Evolutionary conservation across 2,113 vertebrate species (phyloP).

Genomic region (Oceanodroma tethys): DNA sequence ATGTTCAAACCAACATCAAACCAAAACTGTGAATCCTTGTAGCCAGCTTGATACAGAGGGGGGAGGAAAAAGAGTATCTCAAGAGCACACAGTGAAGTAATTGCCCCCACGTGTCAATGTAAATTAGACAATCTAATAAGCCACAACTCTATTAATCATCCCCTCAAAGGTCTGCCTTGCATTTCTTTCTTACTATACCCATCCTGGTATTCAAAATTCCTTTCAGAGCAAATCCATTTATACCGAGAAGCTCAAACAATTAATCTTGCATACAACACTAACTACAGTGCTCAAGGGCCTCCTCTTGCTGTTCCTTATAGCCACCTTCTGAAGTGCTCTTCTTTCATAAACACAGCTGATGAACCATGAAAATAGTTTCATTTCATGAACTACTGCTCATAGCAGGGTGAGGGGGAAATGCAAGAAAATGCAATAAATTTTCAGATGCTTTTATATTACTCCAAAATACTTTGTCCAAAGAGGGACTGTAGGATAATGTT

Average conservation of each 20-base stretch:
- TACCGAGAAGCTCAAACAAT: background rate
- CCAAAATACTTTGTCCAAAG: background rate
- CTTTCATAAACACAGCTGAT: background rate
- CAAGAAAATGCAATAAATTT: background rate
- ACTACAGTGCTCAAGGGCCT: background rate
- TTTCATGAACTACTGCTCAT: background rate
- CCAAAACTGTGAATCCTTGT: background rate
- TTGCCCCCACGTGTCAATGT: background rate
- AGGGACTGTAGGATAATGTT: background rate
- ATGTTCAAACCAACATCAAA: background rate
- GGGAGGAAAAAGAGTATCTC: background rate
- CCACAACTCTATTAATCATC: background rate
- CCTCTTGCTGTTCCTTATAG: background rate
- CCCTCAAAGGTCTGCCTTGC: background rate
- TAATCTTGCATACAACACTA: background rate
- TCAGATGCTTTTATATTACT: background rate
- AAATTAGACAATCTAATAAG: background rate
- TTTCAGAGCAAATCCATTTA: background rate
- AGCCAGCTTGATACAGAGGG: background rate
- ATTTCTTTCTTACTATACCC: background rate
- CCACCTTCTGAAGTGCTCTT: background rate
- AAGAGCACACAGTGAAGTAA: background rate
- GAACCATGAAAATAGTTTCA: background rate
- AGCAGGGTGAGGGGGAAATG: background rate
- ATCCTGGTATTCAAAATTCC: background rate